Evolutionary conservation across 2,113 vertebrate genomes (phyloP), one percentile per base, ranked within the genome.

Genomic region (Hemibagrus wyckioides): DNA sequence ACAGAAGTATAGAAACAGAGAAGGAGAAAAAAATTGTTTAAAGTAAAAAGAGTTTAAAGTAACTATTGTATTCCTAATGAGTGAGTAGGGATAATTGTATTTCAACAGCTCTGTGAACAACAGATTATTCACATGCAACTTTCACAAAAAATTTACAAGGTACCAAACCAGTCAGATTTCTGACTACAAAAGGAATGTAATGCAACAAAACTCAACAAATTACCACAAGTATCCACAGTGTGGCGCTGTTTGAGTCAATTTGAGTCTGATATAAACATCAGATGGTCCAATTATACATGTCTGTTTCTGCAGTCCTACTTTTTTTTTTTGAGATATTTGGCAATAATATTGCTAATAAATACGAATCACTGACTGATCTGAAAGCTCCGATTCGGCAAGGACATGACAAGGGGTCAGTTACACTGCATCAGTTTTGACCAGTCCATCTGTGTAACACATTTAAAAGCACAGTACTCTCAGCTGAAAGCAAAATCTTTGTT

Each of bases 181-280:
- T 30, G 7, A n/a, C 41, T 76, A 17, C 5, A 13, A 28, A 80
- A 25, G 36, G 2, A 56, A 13, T 23, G 30, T 80, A 19, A 36
- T 23, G 52, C 30, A 80, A 56, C 17, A 80, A 56, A 80, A 79
- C 28, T 52, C 39, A 52, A 54, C 44, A 79, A 52, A 8, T 23
- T 57, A 79, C 48, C 48, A 17, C 21, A 17, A 79, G 9, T 52
- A 57, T 39, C 79, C 79, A 81, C 79, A 81, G 79, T 39, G 54
- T 59, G 79, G 79, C 6, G 13, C 54, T 81, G 54, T 54, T 52
- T 52, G 14, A 57, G 21, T 21, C 15, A 23, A 8, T 80, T 33
- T n/a, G n/a, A n/a, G n/a, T n/a, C n/a, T n/a, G n/a, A n/a, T n/a
- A 54, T 33, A 10, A 15, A 15, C 21, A 73, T 44, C 69, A 25